Evolutionary conservation across 2,113 vertebrate genomes (phyloP), one percentile per base, ranked within the genome.

Genomic region (Lycocorax pyrrhopterus): DNA sequence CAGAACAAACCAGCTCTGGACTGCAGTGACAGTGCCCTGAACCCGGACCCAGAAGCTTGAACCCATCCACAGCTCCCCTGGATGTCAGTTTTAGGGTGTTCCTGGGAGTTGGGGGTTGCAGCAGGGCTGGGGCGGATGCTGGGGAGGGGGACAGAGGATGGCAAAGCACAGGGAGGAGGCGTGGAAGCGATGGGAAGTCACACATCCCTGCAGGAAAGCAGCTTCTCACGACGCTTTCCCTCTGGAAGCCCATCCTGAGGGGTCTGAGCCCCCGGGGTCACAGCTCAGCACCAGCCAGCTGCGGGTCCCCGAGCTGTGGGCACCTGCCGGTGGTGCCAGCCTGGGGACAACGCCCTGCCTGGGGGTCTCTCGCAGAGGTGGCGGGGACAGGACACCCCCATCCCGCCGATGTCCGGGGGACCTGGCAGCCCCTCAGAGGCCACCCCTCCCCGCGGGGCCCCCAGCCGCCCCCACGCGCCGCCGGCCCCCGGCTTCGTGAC

Each of bases 401-500:
- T 6, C 20, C 53, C 10, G 0, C 13, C 15, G 22, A 9, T 27
- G 43, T 44, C 88, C 22, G 2, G 56, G 66, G 68, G 19, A 29
- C 25, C 74, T 53, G 93, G 88, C 85, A 88, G 79, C 60, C 91
- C 85, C 63, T 72, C 85, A 29, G 53, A 33, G 9, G 21, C 81
- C 10, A 1, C 66, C 64, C 74, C 63, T 27, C 47, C 87, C 90
- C 16, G 9, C 16, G 66, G 90, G 79, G 51, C 83, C 87, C 91
- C 74, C 66, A 2, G 69, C 47, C 53, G 46, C 66, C 85, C 92
- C 82, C 73, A 16, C 68, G 5, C 59, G 9, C 92, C 43, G 68
- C 63, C 27, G 69, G 84, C 41, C 89, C 87, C 81, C 77, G 5
- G 67, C 87, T 96, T 32, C 72, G 80, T 76, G 92, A 82, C 91